Evolutionary conservation across 2,888 invertebrate genomes (phyloP).

Genomic region (Leptarthrus brevirostris): DNA sequence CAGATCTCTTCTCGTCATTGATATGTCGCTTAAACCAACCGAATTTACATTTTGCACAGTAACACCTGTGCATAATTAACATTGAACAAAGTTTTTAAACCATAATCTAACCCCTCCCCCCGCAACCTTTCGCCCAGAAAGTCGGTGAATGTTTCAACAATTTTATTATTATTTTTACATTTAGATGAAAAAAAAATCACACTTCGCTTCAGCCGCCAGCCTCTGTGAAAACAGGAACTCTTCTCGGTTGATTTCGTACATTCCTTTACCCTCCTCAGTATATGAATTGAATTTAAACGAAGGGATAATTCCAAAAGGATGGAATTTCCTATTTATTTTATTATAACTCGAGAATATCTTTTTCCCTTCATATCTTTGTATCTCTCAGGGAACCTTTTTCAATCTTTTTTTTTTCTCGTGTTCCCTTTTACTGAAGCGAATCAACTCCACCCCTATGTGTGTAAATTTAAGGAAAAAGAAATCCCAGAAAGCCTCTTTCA

Average conservation of each 20-base stretch:
- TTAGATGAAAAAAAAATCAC: no score
- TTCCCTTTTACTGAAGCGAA: background rate
- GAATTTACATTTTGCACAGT: no score
- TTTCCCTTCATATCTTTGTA: background rate
- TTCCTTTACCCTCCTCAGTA: background rate
- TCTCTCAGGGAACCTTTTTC: background rate
- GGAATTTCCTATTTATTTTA: conserved; percentile 3
- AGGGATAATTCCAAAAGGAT: background rate
- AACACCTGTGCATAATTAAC: no score
- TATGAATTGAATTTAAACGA: conserved; percentile 9
- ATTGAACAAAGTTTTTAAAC: no score
- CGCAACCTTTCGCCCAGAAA: no score
- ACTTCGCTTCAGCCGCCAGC: no score
- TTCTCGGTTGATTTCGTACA: background rate
- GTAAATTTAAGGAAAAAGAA: background rate
- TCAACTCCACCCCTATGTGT: background rate
- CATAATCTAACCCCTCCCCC: no score
- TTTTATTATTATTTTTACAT: no score
- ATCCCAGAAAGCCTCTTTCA: background rate
- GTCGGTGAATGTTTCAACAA: no score
- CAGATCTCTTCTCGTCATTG: no score
- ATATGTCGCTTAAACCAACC: no score
- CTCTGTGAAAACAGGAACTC: background rate
- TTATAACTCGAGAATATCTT: conserved; percentile 1
- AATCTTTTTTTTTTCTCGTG: background rate